Evolutionary conservation across 2,797 vertebrate species (phyloP).

Genomic region (Decapterus maruadsi): DNA sequence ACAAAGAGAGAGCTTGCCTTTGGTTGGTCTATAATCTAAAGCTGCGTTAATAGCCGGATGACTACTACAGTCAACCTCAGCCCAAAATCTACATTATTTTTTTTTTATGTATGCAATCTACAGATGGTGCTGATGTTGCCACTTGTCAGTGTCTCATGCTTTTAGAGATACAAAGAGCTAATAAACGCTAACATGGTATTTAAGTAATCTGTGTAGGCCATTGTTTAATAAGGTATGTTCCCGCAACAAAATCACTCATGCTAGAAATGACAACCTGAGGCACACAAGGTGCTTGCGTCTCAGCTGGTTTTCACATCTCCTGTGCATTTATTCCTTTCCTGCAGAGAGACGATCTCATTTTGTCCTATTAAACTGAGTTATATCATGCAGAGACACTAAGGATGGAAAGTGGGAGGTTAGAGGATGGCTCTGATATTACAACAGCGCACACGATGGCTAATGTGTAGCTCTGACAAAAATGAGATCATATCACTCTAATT

Average conservation of each 20-base stretch:
- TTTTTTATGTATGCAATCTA: neutral
- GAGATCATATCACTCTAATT: conserved; percentile 47
- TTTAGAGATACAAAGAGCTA: conserved; percentile 8
- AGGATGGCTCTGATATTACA: conserved; percentile 38
- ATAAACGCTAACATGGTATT: conserved; percentile 27
- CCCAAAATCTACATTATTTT: neutral
- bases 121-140: no score
- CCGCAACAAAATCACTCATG: conserved; percentile 10
- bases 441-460: conserved; percentile 6
- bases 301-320: conserved; percentile 25
- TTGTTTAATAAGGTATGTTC: conserved; percentile 39
- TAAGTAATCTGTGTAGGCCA: conserved; percentile 20
- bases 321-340: conserved; percentile 29
- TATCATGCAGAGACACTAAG: conserved; percentile 30
- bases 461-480: conserved; percentile 34
- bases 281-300: conserved; percentile 37
- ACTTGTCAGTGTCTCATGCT: conserved; percentile 4
- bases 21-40: conserved; percentile 53
- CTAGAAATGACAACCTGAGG: neutral
- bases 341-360: conserved; percentile 52
- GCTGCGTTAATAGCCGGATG: conserved; percentile 35
- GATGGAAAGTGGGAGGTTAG: conserved; percentile 40
- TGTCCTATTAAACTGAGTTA: conserved; percentile 35
- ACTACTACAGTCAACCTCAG: neutral
- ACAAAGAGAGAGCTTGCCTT: conserved; percentile 52